Base-by-base conservation (phyloP, 2,113 vertebrate species). In the Microtus ochrogaster region DNA sequence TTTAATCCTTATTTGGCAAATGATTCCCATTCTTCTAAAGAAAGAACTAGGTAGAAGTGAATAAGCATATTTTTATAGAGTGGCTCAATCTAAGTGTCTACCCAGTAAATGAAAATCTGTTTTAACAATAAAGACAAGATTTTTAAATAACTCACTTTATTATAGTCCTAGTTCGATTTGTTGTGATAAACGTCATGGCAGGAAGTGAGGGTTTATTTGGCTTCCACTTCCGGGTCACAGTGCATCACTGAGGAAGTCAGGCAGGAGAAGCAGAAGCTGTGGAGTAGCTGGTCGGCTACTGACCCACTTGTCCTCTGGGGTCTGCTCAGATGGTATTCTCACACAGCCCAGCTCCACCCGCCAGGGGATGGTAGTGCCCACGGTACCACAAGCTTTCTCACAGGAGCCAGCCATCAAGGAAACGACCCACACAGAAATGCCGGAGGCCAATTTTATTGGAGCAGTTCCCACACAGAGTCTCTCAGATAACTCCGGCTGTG, bases 111-210 rank as follows among this genome's bases (percentile, higher is more conserved):
- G 30, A 2, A 26, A 76, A 79, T n/a, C 5, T 58, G 5, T 36
- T 36, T 68, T 91, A 68, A 73, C 5, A 70, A 8, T 30, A 36
- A 70, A 87, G 47, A 70, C 70, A 41, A 49, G 76, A 26, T 81
- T 90, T 70, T 58, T 85, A 58, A 94, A 92, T 65, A 92, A 83
- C 68, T 58, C n/a, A 74, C 87, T 95, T 92, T 9, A 83, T 13
- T n/a, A 28, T 13, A 5, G 81, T 41, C 58, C 26, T 30, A 10
- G 13, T 41, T 63, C 11, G 14, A 63, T 83, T 58, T 83, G 58
- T 41, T 83, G 26, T 63, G 81, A 83, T 83, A 30, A 63, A 63
- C 2, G 11, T 2, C 24, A 83, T 63, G n/a, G 55, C 3, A 4
- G 63, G 81, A 83, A 41, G 58, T 63, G 9, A 30, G 24, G n/a